Conservation (phyloP, 2,113 vertebrate genomes). For the Mobula hypostoma region DNA sequence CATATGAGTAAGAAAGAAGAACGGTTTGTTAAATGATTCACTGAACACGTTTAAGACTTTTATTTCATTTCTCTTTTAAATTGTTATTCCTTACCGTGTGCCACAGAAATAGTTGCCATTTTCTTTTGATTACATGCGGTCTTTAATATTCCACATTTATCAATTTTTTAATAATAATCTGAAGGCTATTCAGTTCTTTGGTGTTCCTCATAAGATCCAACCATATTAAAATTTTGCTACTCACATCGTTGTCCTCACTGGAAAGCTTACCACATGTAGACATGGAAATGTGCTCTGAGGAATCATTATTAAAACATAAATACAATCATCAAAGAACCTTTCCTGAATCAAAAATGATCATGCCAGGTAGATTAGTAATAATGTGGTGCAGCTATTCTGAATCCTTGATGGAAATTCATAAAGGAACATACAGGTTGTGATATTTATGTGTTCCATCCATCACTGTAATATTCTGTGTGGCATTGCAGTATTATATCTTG, state of each 20-base stretch:
- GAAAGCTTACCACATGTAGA: not conserved
- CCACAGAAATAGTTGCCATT: not conserved
- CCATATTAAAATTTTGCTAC: not conserved
- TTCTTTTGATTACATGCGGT: no score
- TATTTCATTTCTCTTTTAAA: not conserved
- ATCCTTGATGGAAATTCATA: not conserved
- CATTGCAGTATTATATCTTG: not conserved
- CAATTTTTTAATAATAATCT: no score
- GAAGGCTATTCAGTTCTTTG: not conserved
- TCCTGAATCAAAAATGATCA: not conserved
- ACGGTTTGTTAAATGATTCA: not conserved
- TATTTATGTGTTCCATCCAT: not conserved
- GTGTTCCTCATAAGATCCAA: not conserved
- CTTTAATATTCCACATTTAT: not conserved
- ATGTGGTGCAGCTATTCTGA: not conserved
- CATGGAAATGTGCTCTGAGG: not conserved
- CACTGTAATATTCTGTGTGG: not conserved
- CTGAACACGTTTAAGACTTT: not conserved
- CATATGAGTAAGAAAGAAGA: no score
- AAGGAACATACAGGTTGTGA: not conserved
- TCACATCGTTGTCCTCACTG: not conserved
- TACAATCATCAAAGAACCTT: not conserved
- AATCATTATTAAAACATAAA: conserved; percentile 3
- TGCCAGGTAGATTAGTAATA: conserved; percentile 13
- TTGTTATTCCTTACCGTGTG: not conserved